phyloP scores from a whole-genome alignment of 2,113 vertebrate genomes.

The Blennius ocellaris region DNA sequence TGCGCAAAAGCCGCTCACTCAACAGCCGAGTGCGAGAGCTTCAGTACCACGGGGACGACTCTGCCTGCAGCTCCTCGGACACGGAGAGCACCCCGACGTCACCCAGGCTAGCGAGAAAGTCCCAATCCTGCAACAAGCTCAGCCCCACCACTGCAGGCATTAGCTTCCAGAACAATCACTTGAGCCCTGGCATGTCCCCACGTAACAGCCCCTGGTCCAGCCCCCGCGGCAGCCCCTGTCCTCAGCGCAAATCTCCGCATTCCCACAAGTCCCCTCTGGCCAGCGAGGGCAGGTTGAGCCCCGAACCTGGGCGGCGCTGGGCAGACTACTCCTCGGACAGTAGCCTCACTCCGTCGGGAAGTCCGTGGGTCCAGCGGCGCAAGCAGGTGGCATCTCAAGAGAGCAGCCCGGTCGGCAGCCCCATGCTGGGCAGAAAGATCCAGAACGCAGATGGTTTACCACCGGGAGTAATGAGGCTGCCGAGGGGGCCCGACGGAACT shows the following conservation, averaged over 20 bases:
- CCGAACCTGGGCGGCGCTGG: constrained; percentile 84
- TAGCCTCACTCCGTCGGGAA: constrained; percentile 93
- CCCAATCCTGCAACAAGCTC: constrained; percentile 83
- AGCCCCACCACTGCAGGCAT: constrained; percentile 83
- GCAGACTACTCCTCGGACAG: constrained; percentile 95
- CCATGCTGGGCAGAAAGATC: constrained; percentile 89
- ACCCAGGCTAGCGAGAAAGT: constrained; percentile 86
- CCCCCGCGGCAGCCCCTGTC: constrained; percentile 86
- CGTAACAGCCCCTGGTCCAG: constrained; percentile 96
- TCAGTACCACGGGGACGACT: constrained; percentile 92
- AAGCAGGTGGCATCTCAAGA: constrained; percentile 90
- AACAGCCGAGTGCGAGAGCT: constrained; percentile 94
- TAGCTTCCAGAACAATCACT: constrained; percentile 86
- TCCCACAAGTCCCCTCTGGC: constrained; percentile 88
- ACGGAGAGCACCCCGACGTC: constrained; percentile 93
- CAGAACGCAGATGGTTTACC: constrained; percentile 91
- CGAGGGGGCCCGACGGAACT: constrained; percentile 93
- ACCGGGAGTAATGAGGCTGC: constrained; percentile 89
- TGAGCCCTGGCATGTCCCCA: constrained; percentile 92
- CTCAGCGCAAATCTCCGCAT: constrained; percentile 86
- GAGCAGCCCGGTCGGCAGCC: constrained; percentile 90
- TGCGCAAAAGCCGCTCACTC: constrained; percentile 86
- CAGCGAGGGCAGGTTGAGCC: constrained; percentile 84
- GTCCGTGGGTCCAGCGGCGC: constrained; percentile 96
- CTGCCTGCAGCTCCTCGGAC: constrained; percentile 95